Evolutionary conservation across 2,888 invertebrate species (phyloP).

Genomic region (Drosophila picticornis): DNA sequence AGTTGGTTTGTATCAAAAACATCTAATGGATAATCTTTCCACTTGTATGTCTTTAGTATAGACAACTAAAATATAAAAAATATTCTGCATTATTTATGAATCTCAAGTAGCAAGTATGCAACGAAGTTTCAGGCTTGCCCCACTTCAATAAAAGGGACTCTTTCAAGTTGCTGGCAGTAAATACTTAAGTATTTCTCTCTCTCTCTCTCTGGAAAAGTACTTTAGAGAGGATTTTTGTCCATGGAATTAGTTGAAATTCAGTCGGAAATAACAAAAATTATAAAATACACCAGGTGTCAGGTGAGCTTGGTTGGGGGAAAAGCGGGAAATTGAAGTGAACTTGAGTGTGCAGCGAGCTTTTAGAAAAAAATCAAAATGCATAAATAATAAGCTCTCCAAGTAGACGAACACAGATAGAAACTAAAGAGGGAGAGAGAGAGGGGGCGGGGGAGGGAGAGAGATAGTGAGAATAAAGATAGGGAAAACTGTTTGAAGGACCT

Average conservation of each 20-base stretch:
- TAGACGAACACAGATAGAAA: background rate
- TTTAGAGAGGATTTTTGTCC: background rate
- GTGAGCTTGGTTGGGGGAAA: slow-evolving; percentile 1
- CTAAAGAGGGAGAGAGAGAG: background rate
- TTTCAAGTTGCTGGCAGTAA: background rate
- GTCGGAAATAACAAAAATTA: slow-evolving; percentile 35
- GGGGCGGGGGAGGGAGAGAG: background rate
- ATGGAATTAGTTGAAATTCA: slow-evolving; percentile 34
- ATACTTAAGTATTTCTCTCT: slow-evolving; percentile 9
- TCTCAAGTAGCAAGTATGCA: background rate
- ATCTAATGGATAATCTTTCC: background rate
- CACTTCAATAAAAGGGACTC: background rate
- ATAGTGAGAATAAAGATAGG: slow-evolving; percentile 4
- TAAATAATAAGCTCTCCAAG: slow-evolving; percentile 56
- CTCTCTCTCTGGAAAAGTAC: slow-evolving; percentile 11
- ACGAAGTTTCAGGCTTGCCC: background rate
- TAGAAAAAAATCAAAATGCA: slow-evolving; percentile 77
- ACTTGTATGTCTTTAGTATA: background rate
- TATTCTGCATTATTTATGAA: background rate
- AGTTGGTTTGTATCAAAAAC: background rate
- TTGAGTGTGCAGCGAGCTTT: slow-evolving; percentile 53
- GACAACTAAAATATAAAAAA: background rate
- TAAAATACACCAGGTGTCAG: slow-evolving; percentile 57
- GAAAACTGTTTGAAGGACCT: slow-evolving; percentile 32
- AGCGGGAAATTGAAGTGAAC: slow-evolving; percentile 2